Percentiles rank a stretch among this genome's conserved stretches.
Evolutionary conservation across 2,113 vertebrate genomes (phyloP).

Genomic region (Bettongia penicillata): DNA sequence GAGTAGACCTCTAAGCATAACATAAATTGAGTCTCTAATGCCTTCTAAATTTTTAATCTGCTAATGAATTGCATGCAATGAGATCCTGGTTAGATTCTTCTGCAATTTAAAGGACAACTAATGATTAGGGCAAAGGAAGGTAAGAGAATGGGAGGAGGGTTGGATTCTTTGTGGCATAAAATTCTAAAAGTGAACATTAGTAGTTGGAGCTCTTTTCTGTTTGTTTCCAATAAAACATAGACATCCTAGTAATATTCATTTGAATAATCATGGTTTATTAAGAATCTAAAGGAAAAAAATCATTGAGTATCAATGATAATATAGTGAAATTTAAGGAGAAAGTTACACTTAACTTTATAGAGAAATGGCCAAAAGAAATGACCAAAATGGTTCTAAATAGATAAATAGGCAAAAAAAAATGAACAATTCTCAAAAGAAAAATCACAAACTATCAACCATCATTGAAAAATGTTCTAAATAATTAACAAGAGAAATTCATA

Average conservation of each 20-base stretch:
- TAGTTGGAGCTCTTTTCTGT: background rate
- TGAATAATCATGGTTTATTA: slow-evolving; percentile 13
- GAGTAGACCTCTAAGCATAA: slow-evolving; percentile 19
- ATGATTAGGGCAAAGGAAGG: background rate
- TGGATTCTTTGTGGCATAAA: background rate
- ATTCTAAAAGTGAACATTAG: slow-evolving; percentile 1
- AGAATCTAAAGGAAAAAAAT: slow-evolving; percentile 17
- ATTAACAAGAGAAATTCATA: too few species aligned
- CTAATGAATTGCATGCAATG: slow-evolving; percentile 8
- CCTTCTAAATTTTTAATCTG: slow-evolving; percentile 42
- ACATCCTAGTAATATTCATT: background rate
- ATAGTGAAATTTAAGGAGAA: background rate
- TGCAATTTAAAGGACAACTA: slow-evolving; percentile 21
- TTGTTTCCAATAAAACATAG: background rate
- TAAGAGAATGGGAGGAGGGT: background rate
- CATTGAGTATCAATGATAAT: slow-evolving; percentile 26
- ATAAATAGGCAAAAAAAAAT: too few species aligned
- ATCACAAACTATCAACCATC: too few species aligned
- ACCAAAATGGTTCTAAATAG: too few species aligned
- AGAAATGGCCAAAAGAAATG: too few species aligned
- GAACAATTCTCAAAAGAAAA: too few species aligned
- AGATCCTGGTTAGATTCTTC: background rate
- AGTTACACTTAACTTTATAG: background rate
- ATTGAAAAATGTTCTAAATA: too few species aligned
- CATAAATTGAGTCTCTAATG: slow-evolving; percentile 24